phyloP scores from a whole-genome alignment of 2,113 vertebrate species.

The Chlorodrepanis virens region DNA sequence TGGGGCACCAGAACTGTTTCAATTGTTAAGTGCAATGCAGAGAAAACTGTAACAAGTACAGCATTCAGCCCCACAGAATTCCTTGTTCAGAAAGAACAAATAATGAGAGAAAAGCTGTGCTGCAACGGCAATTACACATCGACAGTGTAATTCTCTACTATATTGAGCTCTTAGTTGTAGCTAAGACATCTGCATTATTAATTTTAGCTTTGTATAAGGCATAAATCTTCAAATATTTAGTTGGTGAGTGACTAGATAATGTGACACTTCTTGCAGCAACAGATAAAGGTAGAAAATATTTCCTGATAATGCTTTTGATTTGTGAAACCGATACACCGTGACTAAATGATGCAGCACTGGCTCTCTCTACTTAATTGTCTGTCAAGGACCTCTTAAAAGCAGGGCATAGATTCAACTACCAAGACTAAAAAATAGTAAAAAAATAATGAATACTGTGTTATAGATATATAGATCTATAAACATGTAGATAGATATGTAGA shows the following conservation, averaged over 20 bases:
- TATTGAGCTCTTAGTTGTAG: not conserved
- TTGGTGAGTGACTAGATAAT: not conserved
- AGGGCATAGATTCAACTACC: not conserved
- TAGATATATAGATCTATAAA: not conserved
- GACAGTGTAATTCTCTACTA: not conserved
- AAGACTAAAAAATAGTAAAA: not conserved
- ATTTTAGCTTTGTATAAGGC: not conserved
- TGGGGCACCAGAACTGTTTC: not conserved
- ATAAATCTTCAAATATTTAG: not conserved
- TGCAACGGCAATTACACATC: not conserved
- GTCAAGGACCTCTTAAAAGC: not conserved
- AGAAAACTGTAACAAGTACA: not conserved
- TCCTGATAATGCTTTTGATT: not conserved
- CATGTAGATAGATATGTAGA: not conserved
- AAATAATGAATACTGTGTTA: not conserved
- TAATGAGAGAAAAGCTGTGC: not conserved
- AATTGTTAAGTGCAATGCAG: accelerated
- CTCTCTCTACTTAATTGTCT: not conserved
- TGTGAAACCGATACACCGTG: accelerated
- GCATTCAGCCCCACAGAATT: not conserved
- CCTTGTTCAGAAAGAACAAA: not conserved
- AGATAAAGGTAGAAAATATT: not conserved
- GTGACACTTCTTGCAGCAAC: not conserved
- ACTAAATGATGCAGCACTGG: not conserved
- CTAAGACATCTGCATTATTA: not conserved